A percentile compares a stretch with the other conserved stretches of the same genome.
Conservation (phyloP, 2,113 vertebrate species). For the Prunella fulvescens region DNA sequence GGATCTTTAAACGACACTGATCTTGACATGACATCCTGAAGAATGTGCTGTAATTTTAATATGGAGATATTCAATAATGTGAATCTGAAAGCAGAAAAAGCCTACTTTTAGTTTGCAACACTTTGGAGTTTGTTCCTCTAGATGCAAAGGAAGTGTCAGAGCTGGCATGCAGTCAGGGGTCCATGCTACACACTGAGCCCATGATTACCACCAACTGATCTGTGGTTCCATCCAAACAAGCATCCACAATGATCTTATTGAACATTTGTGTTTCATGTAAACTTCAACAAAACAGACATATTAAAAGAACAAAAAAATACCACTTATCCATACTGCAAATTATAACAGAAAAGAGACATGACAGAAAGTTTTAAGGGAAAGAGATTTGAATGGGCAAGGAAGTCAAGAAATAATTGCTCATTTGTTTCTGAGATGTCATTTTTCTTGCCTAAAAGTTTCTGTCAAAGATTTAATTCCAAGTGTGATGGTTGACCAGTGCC, state of each 20-base stretch:
- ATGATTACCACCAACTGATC: not conserved
- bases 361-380: not conserved
- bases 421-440: not conserved
- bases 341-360: not conserved
- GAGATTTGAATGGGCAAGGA: not conserved
- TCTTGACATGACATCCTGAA: not conserved
- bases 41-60: not conserved
- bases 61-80: not conserved
- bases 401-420: not conserved
- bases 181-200: not conserved
- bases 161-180: not conserved
- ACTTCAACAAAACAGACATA: not conserved
- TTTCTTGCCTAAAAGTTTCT: not conserved
- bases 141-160: not conserved
- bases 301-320: not conserved
- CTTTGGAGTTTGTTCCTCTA: not conserved
- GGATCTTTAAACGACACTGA: not conserved
- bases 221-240: not conserved
- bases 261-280: not conserved
- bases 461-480: not conserved
- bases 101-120: not conserved
- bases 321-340: not conserved
- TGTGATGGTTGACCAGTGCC: not conserved
- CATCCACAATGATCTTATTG: not conserved
- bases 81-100: not conserved